These are phyloP conservation scores for Ctenicera cuprea DNA, from an alignment of 2,888 invertebrate species.

Conservation along the genomic window DNA sequence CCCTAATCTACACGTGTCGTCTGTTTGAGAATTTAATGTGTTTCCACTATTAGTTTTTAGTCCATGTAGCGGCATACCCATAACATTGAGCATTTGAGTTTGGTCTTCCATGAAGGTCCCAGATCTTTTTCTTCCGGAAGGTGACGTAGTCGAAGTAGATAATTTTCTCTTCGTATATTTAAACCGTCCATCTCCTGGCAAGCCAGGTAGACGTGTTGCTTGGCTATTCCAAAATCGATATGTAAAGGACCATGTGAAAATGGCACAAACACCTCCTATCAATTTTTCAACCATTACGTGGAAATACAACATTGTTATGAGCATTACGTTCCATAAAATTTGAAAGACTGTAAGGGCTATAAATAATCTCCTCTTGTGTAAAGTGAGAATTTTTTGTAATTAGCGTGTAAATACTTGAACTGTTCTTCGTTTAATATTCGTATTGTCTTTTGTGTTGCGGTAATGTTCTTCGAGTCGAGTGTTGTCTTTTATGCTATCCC, in stretches of 20 bases:
- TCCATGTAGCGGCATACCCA: conserved; percentile 86
- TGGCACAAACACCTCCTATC: conserved; percentile 89
- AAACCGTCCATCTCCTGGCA: conserved; percentile 87
- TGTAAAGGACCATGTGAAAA: conserved; percentile 92
- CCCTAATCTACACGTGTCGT: conserved; percentile 31
- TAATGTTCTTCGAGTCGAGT: conserved; percentile 88
- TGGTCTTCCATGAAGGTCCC: conserved; percentile 69
- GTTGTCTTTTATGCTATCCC: conserved; percentile 92
- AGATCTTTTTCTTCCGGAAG: conserved; percentile 68
- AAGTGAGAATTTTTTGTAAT: conserved; percentile 87
- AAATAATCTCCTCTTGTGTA: conserved; percentile 86
- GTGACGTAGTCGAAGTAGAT: conserved; percentile 55
- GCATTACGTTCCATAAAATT: conserved; percentile 96
- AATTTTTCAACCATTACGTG: conserved; percentile 98
- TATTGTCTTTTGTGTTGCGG: conserved; percentile 72
- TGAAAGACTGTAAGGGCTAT: conserved; percentile 87
- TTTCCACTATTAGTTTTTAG: conserved; percentile 50
- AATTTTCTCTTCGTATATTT: conserved; percentile 80
- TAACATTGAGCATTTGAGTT: conserved; percentile 77
- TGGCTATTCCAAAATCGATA: conserved; percentile 87
- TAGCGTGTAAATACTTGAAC: conserved; percentile 80
- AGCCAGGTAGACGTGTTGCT: conserved; percentile 78
- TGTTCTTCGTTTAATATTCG: conserved; percentile 81
- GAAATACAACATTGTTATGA: conserved; percentile 94
- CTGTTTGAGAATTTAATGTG: conserved; percentile 33